phyloP scores from a whole-genome alignment of 2,888 invertebrate genomes.

The Macrophya annulata region DNA sequence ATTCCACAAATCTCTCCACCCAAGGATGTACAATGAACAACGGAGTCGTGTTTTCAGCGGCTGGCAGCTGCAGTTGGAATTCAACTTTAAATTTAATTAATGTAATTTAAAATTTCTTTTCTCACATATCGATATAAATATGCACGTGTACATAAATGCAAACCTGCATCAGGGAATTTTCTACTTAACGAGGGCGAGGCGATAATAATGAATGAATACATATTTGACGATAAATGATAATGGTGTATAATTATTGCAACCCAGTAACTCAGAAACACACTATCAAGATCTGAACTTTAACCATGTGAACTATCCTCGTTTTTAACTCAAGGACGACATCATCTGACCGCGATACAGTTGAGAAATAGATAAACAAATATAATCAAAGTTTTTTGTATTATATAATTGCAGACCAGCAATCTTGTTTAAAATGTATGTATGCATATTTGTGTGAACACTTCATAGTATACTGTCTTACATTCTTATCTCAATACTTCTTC shows the following conservation, averaged over 20 bases:
- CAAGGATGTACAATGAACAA: background rate
- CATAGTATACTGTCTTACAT: background rate
- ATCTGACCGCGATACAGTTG: background rate
- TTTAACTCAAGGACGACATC: background rate
- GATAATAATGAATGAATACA: slow-evolving; percentile 21
- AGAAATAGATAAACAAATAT: background rate
- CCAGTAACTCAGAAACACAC: no score
- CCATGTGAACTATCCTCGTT: background rate
- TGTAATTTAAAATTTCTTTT: background rate
- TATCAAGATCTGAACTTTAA: background rate
- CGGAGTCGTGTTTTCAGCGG: background rate
- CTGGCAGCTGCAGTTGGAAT: background rate
- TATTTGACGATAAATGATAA: background rate
- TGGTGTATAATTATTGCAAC: background rate
- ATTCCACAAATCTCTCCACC: background rate
- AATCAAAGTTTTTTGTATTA: background rate
- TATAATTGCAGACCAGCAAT: background rate
- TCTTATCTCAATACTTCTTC: background rate
- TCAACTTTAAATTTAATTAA: background rate
- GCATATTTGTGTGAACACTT: background rate
- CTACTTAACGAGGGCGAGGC: background rate
- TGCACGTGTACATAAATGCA: no score
- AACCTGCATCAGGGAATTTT: background rate
- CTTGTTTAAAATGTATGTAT: background rate
- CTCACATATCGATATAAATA: background rate